phyloP scores from a whole-genome alignment of 2,888 invertebrate species.

The Tiphia femorata region DNA sequence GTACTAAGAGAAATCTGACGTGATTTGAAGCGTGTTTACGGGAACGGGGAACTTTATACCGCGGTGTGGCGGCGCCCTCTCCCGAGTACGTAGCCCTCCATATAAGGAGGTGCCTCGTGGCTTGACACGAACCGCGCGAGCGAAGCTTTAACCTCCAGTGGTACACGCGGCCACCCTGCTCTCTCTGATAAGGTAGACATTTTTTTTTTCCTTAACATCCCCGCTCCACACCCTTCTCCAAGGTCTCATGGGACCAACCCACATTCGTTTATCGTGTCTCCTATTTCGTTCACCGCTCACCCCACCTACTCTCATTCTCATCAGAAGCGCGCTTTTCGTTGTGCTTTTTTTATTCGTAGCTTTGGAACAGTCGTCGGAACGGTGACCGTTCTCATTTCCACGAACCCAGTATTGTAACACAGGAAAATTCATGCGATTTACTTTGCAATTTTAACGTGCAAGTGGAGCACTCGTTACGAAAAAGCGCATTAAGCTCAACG shows the following conservation, averaged over 20 bases:
- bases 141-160: constrained; percentile 24
- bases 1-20: constrained; percentile 4
- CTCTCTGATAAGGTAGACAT: constrained; percentile 34
- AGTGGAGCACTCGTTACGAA: too few species aligned
- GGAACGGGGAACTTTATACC: constrained; percentile 58
- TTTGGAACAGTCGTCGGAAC: not conserved
- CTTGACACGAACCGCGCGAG: constrained; percentile 35
- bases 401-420: too few species aligned
- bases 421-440: too few species aligned
- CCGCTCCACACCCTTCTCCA: constrained; percentile 9
- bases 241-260: constrained; percentile 21
- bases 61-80: constrained; percentile 56
- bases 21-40: constrained; percentile 17
- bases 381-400: too few species aligned
- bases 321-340: not conserved
- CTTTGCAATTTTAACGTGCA: too few species aligned
- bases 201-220: not conserved
- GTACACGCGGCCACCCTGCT: too few species aligned
- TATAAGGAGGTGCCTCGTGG: constrained; percentile 61
- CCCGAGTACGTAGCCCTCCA: constrained; percentile 55
- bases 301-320: constrained; percentile 23
- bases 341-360: constrained; percentile 4
- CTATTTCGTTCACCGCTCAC: constrained; percentile 31
- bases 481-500: too few species aligned
- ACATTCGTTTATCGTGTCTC: constrained; percentile 33